Evolutionary conservation across 92 coral and sea anemone species (phyloP).

Genomic region (Palythoa grandiflora): DNA sequence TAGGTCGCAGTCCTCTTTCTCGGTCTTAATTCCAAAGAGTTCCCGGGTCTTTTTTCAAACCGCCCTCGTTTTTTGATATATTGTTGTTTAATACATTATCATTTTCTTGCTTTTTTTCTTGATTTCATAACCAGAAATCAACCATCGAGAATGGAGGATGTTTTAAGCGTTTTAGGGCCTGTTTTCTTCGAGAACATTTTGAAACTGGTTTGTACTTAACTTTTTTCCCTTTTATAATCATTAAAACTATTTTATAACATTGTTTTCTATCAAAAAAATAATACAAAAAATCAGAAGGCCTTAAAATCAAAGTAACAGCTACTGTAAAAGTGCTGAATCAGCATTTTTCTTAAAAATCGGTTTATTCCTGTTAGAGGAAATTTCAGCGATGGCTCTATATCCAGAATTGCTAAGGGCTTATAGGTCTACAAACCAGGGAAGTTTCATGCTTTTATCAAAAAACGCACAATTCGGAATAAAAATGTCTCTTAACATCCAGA

Average conservation of each 20-base stretch:
- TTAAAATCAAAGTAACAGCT: neutral
- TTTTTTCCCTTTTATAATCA: neutral
- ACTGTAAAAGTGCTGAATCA: neutral
- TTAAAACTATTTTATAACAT: too few species aligned
- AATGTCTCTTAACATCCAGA: neutral
- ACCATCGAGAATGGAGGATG: neutral
- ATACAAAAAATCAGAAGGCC: neutral
- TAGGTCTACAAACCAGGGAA: neutral
- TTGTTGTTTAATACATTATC: neutral
- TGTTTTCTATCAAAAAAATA: neutral
- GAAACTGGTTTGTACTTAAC: neutral
- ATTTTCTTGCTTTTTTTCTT: neutral
- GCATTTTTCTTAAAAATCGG: neutral
- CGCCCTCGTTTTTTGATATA: neutral
- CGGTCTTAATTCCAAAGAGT: neutral
- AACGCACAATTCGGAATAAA: neutral
- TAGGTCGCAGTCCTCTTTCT: neutral
- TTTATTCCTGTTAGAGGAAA: neutral
- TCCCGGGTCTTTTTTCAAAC: conserved; percentile 15
- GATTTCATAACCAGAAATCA: neutral
- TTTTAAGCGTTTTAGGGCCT: neutral
- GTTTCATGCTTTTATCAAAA: conserved; percentile 17
- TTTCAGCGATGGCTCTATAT: conserved; percentile 7
- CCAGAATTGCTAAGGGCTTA: conserved; percentile 1
- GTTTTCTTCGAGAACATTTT: neutral